Evolutionary conservation across 2,888 invertebrate species (phyloP).

Genomic region (Megastigmus dorsalis): DNA sequence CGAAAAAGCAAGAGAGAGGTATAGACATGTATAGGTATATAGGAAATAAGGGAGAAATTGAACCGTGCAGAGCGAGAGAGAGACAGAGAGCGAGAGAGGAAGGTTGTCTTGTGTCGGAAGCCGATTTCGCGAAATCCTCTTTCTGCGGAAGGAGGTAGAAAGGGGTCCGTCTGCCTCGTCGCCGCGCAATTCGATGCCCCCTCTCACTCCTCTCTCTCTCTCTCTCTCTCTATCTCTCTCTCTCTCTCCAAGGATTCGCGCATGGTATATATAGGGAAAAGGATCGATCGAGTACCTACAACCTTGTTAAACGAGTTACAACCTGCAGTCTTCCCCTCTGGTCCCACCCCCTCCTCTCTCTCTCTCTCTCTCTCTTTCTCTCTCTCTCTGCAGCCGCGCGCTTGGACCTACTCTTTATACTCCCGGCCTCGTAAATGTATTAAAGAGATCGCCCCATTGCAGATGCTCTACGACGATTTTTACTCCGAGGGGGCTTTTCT

Average conservation of each 20-base stretch:
- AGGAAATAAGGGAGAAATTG: slow-evolving; percentile 17
- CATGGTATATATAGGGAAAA: background rate
- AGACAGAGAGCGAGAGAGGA: background rate
- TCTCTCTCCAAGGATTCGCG: slow-evolving; percentile 33
- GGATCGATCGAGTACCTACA: slow-evolving; percentile 50
- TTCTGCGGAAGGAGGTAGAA: slow-evolving; percentile 24
- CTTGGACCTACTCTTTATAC: slow-evolving; percentile 46
- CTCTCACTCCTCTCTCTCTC: slow-evolving; percentile 57
- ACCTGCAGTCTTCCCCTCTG: too few species aligned
- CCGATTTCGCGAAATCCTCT: slow-evolving; percentile 55
- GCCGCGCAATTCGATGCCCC: slow-evolving; percentile 57
- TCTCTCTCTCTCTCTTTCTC: too few species aligned
- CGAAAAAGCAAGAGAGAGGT: background rate
- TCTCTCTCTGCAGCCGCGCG: too few species aligned
- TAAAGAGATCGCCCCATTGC: slow-evolving; percentile 53
- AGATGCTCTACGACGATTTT: slow-evolving; percentile 44
- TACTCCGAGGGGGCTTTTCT: slow-evolving; percentile 29
- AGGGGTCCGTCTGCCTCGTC: slow-evolving; percentile 21
- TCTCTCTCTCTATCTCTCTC: slow-evolving; percentile 46
- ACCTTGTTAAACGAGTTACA: slow-evolving; percentile 55
- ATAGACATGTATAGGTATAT: too few species aligned
- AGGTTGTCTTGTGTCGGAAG: slow-evolving; percentile 42
- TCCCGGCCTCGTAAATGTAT: slow-evolving; percentile 65
- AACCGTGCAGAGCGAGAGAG: slow-evolving; percentile 3
- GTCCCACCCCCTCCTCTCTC: slow-evolving; percentile 44